Base-by-base conservation (phyloP, 2,797 vertebrate genomes). In the Setipinna tenuifilis region DNA sequence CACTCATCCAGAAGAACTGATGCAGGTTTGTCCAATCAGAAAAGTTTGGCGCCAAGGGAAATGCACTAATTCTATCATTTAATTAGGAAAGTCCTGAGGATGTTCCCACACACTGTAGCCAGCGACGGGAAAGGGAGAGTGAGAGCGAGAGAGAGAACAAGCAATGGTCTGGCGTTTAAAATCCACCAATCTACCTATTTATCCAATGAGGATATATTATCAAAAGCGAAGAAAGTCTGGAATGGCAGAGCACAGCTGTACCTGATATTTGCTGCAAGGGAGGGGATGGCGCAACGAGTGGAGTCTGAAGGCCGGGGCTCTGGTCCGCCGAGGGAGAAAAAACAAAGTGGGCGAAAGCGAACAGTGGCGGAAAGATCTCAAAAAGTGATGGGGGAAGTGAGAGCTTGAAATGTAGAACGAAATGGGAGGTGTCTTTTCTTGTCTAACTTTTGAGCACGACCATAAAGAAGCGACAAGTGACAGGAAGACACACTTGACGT, bases 311-410 rank as follows among this genome's bases (percentile, higher is more conserved):
- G 23, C 85, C 65, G 82, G 88, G 83, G 87, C 87, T 82, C 90
- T 90, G 89, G 71, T 78, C 87, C 89, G 87, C 88, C 88, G 90
- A 93, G 86, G 88, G 90, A 93, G 88, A 85, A 82, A 14, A 48
- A 80, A 80, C 82, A 84, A 85, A 83, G 87, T 28, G 81, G 83
- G 86, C 86, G n/a, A 83, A 58, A 85, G 90, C 84, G n/a, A n/a
- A 87, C 50, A 87, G 89, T 86, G 89, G 91, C 54, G 92, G 91
- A 87, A 85, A 92, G 87, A 91, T 90, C 88, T 92, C 87, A 89
- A 89, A 78, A 78, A 78, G 83, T 88, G 90, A 89, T 68, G 84
- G 91, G 95, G 95, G 95, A 95, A 96, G 95, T 95, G 93, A 95
- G 90, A 92, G 68, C 91, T 92, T 91, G 84, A 88, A 88, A 91